These are phyloP conservation scores for Nycticebus coucang DNA, from an alignment of 2,113 vertebrate species.

Conservation along the genomic window DNA sequence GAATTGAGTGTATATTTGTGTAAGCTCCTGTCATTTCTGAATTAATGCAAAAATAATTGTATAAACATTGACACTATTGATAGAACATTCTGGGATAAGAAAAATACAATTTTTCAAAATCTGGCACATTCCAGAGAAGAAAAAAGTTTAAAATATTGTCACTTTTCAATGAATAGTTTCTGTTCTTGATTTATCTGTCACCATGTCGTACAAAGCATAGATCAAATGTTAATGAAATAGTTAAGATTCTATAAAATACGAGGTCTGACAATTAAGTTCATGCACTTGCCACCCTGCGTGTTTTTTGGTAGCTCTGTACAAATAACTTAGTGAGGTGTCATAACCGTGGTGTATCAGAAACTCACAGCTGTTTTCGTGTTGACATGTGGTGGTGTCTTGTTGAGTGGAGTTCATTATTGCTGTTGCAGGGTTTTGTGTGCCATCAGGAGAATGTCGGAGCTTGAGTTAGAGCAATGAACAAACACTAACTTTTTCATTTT, in stretches of 20 bases:
- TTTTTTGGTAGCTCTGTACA: no score
- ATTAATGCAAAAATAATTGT: background rate
- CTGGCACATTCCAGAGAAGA: background rate
- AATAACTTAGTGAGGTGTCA: no score
- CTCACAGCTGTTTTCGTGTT: no score
- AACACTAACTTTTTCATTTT: no score
- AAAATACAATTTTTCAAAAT: background rate
- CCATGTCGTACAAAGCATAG: background rate
- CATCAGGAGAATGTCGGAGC: no score
- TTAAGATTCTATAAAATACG: background rate
- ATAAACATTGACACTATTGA: background rate
- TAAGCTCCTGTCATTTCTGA: background rate
- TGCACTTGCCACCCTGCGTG: no score
- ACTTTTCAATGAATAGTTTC: background rate
- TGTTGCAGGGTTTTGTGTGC: no score
- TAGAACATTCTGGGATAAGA: background rate
- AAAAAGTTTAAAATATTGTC: background rate
- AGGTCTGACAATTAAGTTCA: no score
- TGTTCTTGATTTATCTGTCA: background rate
- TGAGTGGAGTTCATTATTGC: no score
- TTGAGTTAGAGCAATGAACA: no score
- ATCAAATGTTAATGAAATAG: background rate
- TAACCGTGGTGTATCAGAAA: no score
- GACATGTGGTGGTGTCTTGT: no score
- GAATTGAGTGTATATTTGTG: background rate